phyloP scores from a whole-genome alignment of 1,140 invertebrate species.

The Diachasmimorpha longicaudata region DNA sequence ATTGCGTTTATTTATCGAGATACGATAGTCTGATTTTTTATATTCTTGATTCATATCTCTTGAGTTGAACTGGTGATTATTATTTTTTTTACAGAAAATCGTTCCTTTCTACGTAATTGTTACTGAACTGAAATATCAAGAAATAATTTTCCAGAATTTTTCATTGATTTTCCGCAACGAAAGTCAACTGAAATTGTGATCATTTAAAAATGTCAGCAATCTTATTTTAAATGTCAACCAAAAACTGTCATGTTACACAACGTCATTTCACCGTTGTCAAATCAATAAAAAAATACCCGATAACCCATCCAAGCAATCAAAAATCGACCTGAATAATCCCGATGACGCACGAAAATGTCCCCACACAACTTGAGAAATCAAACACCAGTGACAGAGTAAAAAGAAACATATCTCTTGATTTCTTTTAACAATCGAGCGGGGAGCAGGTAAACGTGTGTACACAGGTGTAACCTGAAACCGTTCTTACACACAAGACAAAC shows the following conservation, averaged over 20 bases:
- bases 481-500: conserved; percentile 12
- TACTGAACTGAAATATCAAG: too few species aligned
- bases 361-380: conserved; percentile 5
- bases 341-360: neutral
- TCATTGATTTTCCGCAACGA: too few species aligned
- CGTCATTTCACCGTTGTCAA: neutral
- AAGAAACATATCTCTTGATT: neutral
- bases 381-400: neutral
- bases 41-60: too few species aligned
- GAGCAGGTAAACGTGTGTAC: conserved; percentile 19
- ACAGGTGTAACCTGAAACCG: conserved; percentile 29
- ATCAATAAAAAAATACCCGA: conserved; percentile 4
- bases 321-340: neutral
- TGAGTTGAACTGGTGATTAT: too few species aligned
- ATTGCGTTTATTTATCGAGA: neutral
- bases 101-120: too few species aligned
- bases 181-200: too few species aligned
- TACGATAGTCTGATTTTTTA: too few species aligned
- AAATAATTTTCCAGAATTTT: too few species aligned
- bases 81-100: too few species aligned
- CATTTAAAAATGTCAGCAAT: too few species aligned
- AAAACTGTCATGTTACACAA: neutral
- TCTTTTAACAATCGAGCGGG: neutral
- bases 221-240: neutral
- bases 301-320: neutral